Base-by-base conservation (phyloP, 1,140 invertebrate species). In the Sesamia nonagrioides region DNA sequence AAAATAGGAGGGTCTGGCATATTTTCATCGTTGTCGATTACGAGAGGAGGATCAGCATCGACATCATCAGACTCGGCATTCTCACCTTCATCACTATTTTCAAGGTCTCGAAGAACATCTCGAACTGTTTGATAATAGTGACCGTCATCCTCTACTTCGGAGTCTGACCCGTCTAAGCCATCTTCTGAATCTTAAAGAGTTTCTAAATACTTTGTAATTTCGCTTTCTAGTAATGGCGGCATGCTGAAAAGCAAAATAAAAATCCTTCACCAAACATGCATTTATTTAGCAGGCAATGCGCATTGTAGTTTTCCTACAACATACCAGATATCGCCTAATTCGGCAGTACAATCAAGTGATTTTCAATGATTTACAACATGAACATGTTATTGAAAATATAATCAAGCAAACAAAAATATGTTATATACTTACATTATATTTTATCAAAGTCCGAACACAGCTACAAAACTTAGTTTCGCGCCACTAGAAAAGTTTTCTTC, bases 391-490 rank as follows among this genome's bases (percentile, higher is more conserved):
- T 52, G 50, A 84, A 84, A 80, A 84, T 84, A 84, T 82, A 82
- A 80, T 80, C 52, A 56, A 15, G 52, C 17, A 56, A 27, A 84
- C 82, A 84, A 84, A 84, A 84, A 84, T 82, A 84, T 84, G 80
- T 84, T 84, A 77, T 82, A 82, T 84, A 80, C 83, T 84, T 86
- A 86, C 84, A 86, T 86, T 77, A 84, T 86, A 84, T 86, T 86
- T 86, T 84, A 82, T 86, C 84, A 82, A 86, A 86, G 82, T 86
- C 82, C 82, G 82, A 87, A 87, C 86, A 87, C 86, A 84, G 84
- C 84, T 87, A 60, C 82, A 85, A 87, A 87, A 87, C 82, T 87
- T 85, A 84, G 86, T 87, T 85, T 85, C 84, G 82, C 85, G 83
- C 84, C 85, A 85, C 82, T 87, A 87, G 85, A 85, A 87, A 87